phyloP scores from a whole-genome alignment of 92 coral and sea anemone species.

The Paragorgia papillata region DNA sequence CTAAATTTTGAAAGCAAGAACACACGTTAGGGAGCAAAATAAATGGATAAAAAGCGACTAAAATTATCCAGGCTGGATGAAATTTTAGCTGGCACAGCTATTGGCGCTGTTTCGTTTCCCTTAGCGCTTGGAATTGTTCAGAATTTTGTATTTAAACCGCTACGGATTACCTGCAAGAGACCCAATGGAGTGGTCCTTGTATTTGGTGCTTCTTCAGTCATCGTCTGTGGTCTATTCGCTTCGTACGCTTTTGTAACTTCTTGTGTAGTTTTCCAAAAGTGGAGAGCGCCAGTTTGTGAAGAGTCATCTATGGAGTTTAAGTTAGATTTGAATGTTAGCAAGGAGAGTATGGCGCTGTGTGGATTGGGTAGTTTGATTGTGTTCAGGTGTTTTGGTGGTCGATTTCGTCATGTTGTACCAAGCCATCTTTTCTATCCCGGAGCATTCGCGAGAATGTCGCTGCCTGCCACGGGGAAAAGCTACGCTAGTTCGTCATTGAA shows the following conservation, averaged over 20 bases:
- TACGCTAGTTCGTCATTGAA: conserved; percentile 72
- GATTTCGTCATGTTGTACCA: conserved; percentile 76
- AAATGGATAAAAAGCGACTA: not conserved
- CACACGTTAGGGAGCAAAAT: too few species aligned
- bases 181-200: conserved; percentile 44
- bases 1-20: too few species aligned
- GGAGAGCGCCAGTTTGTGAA: conserved; percentile 18
- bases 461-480: conserved; percentile 78
- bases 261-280: conserved; percentile 36
- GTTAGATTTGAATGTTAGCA: conserved; percentile 11
- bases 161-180: conserved; percentile 68
- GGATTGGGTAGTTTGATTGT: conserved; percentile 60
- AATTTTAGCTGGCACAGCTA: conserved; percentile 20
- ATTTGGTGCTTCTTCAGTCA: conserved; percentile 71
- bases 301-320: conserved; percentile 18
- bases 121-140: conserved; percentile 73
- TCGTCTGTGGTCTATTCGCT: conserved; percentile 67
- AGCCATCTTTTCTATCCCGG: conserved; percentile 90
- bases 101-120: conserved; percentile 68
- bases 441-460: conserved; percentile 75
- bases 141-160: conserved; percentile 76
- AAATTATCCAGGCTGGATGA: conserved; percentile 10
- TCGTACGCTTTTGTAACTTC: conserved; percentile 66
- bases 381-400: conserved; percentile 78
- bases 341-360: conserved; percentile 29